These are phyloP conservation scores for Limulus polyphemus DNA, from an alignment of 2,888 invertebrate species.

Conservation along the genomic window DNA sequence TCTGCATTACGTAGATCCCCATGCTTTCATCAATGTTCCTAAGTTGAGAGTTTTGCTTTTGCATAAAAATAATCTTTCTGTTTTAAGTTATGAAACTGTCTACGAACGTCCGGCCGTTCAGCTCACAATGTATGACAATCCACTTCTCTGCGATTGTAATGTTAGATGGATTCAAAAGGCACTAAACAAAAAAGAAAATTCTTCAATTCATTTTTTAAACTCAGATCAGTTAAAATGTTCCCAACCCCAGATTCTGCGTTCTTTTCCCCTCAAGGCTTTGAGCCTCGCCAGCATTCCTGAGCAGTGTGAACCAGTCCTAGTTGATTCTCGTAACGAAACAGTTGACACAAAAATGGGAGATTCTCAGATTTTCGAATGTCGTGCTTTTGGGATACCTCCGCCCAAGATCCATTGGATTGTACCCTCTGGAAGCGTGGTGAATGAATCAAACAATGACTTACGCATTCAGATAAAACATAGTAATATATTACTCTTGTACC, in stretches of 20 bases:
- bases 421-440: slow-evolving; percentile 34
- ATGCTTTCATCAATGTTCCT: slow-evolving; percentile 36
- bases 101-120: slow-evolving; percentile 30
- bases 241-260: slow-evolving; percentile 29
- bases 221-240: slow-evolving; percentile 34
- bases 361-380: slow-evolving; percentile 32
- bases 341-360: slow-evolving; percentile 23
- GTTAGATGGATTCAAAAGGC: slow-evolving; percentile 29
- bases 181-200: slow-evolving; percentile 8
- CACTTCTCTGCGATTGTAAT: slow-evolving; percentile 41
- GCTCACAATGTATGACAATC: slow-evolving; percentile 35
- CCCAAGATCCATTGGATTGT: slow-evolving; percentile 38
- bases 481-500: slow-evolving; percentile 30
- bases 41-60: slow-evolving; percentile 34
- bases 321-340: slow-evolving; percentile 14
- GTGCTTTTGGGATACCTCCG: slow-evolving; percentile 38
- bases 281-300: slow-evolving; percentile 27
- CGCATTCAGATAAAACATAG: slow-evolving; percentile 30
- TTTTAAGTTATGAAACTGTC: slow-evolving; percentile 33
- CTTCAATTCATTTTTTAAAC: slow-evolving; percentile 24
- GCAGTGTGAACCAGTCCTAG: slow-evolving; percentile 26
- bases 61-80: slow-evolving; percentile 37
- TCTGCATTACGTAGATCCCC: slow-evolving; percentile 37
- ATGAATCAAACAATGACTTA: slow-evolving; percentile 31
- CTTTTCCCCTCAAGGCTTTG: slow-evolving; percentile 29